A percentile compares a stretch with the other conserved stretches of the same genome.
phyloP scores from a whole-genome alignment of 2,797 vertebrate genomes.

The Halcyon badia region DNA sequence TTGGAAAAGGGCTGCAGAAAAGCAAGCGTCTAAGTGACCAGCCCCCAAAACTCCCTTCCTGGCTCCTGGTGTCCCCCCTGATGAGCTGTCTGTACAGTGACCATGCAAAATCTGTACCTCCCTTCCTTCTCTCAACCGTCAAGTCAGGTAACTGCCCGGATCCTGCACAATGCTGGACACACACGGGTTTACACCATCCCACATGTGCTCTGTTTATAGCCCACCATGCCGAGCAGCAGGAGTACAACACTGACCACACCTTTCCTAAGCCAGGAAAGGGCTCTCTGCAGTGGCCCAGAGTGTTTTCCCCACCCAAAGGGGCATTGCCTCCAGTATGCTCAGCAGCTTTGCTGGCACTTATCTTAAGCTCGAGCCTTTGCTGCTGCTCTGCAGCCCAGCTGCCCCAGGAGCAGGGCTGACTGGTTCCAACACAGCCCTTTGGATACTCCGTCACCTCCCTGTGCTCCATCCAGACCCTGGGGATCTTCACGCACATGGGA shows the following conservation, averaged over 20 bases:
- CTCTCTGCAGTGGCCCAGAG: background rate
- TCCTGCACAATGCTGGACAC: fast-evolving
- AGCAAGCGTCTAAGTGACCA: fast-evolving
- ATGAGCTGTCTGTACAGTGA: background rate
- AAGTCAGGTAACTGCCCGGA: background rate
- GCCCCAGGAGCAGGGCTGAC: background rate
- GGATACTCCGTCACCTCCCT: background rate
- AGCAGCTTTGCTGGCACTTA: background rate
- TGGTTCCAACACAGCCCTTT: background rate
- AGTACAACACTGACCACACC: background rate
- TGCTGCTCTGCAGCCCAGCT: background rate
- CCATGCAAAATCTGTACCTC: background rate
- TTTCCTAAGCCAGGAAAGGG: background rate
- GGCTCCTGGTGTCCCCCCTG: fast-evolving
- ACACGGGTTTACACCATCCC: background rate
- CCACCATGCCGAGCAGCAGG: background rate
- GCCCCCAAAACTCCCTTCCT: background rate
- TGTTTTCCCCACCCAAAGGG: background rate
- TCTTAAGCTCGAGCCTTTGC: background rate
- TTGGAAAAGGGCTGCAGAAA: background rate
- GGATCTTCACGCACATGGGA: background rate
- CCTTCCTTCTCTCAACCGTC: background rate
- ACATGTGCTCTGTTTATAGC: fast-evolving
- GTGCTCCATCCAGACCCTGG: background rate
- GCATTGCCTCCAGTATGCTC: background rate